Percentiles rank a stretch among this genome's conserved stretches.
Conservation (phyloP, 2,797 vertebrate genomes). For the Lagodon rhomboides region DNA sequence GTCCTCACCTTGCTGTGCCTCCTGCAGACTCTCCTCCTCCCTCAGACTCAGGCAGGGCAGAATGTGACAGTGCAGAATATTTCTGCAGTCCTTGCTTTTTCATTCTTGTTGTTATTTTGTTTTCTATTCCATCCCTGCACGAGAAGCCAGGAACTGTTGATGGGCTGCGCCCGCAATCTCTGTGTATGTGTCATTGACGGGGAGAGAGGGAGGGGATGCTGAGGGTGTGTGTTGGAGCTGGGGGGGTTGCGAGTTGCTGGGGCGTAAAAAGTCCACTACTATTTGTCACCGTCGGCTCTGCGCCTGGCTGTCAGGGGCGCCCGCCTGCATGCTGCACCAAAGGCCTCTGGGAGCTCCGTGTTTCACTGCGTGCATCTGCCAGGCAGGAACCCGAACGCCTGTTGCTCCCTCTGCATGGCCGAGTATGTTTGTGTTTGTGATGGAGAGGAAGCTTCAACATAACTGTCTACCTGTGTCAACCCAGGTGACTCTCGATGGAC, state of each 20-base stretch:
- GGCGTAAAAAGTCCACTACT: conserved; percentile 73
- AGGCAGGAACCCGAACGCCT: conserved; percentile 52
- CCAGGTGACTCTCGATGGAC: neutral
- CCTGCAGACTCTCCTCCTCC: neutral
- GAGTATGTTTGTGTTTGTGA: conserved; percentile 17
- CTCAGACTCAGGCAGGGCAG: conserved; percentile 5
- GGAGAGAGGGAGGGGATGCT: conserved; percentile 44
- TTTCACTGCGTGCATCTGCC: conserved; percentile 52
- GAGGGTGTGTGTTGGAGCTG: conserved; percentile 19
- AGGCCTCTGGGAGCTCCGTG: conserved; percentile 67
- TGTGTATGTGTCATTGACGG: conserved; percentile 52
- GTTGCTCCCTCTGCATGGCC: conserved; percentile 49
- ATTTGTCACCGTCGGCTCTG: conserved; percentile 74
- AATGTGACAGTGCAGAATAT: conserved; percentile 30
- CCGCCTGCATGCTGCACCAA: conserved; percentile 54
- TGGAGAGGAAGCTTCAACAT: conserved; percentile 7
- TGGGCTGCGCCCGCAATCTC: conserved; percentile 48
- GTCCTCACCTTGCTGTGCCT: neutral
- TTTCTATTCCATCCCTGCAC: conserved; percentile 8
- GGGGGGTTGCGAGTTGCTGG: conserved; percentile 50
- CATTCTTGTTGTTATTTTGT: conserved; percentile 2
- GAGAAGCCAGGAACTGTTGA: conserved; percentile 58
- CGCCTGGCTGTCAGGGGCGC: conserved; percentile 61
- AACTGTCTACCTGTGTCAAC: conserved; percentile 19
- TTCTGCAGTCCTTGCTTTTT: conserved; percentile 37